Base-by-base conservation (phyloP, 2,113 vertebrate species). In the Phyllostomus hastatus region DNA sequence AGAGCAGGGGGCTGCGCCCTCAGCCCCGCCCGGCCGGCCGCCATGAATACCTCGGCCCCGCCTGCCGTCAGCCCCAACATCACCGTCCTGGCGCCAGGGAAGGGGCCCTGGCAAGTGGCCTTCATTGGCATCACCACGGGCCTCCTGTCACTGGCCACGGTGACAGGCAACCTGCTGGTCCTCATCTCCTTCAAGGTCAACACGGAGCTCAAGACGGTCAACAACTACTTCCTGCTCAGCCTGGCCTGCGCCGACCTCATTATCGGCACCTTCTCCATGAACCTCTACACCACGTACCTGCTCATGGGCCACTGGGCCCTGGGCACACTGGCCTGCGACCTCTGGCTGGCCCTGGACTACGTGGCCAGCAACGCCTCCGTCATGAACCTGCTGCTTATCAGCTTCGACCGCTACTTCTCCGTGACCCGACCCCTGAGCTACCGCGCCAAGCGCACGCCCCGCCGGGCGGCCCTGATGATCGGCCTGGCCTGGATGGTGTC, bases 311-410 rank as follows among this genome's bases (percentile, higher is more conserved):
- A 94, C 66, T 99, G 99, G 99, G 97, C 98, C 1, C 96, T 99
- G 70, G 99, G 99, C 69, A 98, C 95, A 1, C 79, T 98, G 54
- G 98, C 98, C 91, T 99, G 99, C 1, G 99, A 99, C 93, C 96
- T 99, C 83, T 99, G 99, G 99, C 95, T 99, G 94, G 98, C 98
- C 43, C 96, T 99, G 79, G 99, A 99, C 97, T 99, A 99, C 2
- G 99, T 99, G 70, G 98, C 98, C 69, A 99, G 99, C 97, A 99
- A 99, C 0, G 99, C 99, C 19, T 99, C 99, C 0, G 98, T 99
- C 94, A 99, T 99, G 99, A 99, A 99, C 95, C 98, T 99, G 43
- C 97, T 99, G 84, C 97, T 99, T 66, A 99, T 99, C 97, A 99
- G 99, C 92, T 99, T 99, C 10, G 99, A 99, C 98, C 98, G 99